These are phyloP conservation scores for Podarcis siculus DNA, from an alignment of 2,797 vertebrate species.

Conservation along the genomic window DNA sequence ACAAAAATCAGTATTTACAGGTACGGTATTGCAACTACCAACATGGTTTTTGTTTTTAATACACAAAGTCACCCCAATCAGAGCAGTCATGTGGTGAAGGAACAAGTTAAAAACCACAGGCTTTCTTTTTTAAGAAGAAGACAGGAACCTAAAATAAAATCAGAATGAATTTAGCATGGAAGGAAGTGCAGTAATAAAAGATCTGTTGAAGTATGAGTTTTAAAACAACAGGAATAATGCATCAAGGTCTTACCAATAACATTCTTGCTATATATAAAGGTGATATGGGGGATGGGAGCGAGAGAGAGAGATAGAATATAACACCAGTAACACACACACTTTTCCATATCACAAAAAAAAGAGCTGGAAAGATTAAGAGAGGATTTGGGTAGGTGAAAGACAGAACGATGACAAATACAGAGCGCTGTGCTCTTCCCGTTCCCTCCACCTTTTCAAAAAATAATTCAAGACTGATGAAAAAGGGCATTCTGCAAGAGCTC, in stretches of 20 bases:
- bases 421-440: neutral
- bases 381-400: slow-evolving; percentile 14
- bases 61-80: slow-evolving; percentile 15
- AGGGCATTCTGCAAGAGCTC: neutral
- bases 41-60: neutral
- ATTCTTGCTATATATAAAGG: slow-evolving; percentile 6
- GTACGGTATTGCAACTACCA: neutral
- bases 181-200: slow-evolving; percentile 19
- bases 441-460: neutral
- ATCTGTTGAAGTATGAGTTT: slow-evolving; percentile 44
- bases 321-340: neutral
- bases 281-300: neutral
- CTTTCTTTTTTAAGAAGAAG: accelerated
- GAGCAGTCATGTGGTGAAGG: slow-evolving; percentile 39
- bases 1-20: neutral
- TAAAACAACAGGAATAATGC: slow-evolving; percentile 55
- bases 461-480: neutral
- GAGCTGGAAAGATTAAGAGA: slow-evolving; percentile 46
- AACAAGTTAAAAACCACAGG: neutral
- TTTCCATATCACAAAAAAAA: slow-evolving; percentile 20
- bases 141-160: slow-evolving; percentile 39
- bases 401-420: neutral
- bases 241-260: slow-evolving; percentile 11
- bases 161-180: slow-evolving; percentile 27
- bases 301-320: slow-evolving; percentile 9